A percentile compares a stretch with the other conserved stretches of the same genome.
Conservation (phyloP, 2,888 invertebrate genomes). For the Dinocampus coccinellae region DNA sequence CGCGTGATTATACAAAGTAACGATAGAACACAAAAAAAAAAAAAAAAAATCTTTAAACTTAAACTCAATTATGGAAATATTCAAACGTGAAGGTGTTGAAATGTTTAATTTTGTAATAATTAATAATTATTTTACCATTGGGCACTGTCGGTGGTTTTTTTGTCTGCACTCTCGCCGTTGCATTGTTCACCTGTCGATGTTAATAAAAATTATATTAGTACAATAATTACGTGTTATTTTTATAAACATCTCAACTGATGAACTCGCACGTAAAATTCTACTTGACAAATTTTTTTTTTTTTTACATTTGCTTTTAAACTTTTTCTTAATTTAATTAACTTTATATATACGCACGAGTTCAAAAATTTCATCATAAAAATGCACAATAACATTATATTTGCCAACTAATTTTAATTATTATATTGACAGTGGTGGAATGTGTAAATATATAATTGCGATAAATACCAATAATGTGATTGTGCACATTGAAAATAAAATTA, state of each 20-base stretch:
- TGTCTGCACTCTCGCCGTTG: conserved; percentile 99
- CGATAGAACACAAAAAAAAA: background rate
- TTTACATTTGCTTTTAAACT: conserved; percentile 1
- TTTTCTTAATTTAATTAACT: conserved; percentile 1
- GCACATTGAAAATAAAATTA: background rate
- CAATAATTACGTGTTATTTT: background rate
- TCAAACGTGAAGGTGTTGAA: conserved; percentile 3
- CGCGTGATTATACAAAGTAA: background rate
- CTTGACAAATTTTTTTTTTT: background rate
- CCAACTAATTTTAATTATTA: background rate
- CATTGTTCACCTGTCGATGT: conserved; percentile 94
- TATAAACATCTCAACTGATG: background rate
- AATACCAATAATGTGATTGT: conserved; percentile 14
- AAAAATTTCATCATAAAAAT: conserved; percentile 5
- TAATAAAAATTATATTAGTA: conserved; percentile 40
- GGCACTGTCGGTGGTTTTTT: conserved; percentile 95
- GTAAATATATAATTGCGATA: background rate
- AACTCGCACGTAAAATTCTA: conserved; percentile 35
- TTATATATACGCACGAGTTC: conserved; percentile 18
- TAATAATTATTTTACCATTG: conserved; percentile 79
- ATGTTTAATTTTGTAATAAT: background rate
- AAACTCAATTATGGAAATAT: background rate
- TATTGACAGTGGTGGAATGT: background rate
- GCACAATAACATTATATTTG: conserved; percentile 24
- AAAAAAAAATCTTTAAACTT: background rate